Conservation (phyloP, 2,113 vertebrate species). For the Cheilinus undulatus region DNA sequence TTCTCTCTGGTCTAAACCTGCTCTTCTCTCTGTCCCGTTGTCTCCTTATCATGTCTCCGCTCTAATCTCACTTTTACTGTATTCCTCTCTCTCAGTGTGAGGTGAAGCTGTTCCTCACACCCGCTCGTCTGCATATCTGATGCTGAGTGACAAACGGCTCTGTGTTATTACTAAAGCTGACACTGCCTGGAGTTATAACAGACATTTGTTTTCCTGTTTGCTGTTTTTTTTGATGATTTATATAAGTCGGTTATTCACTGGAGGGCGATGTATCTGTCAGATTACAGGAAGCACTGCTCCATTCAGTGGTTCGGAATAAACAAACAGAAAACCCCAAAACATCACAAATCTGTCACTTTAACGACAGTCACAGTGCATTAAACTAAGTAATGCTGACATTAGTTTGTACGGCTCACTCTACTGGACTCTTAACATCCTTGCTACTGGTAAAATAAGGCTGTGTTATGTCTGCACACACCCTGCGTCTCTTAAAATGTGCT, state of each 20-base stretch:
- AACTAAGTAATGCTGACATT: not conserved
- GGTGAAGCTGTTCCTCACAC: not conserved
- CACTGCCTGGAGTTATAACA: not conserved
- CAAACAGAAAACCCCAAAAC: not conserved
- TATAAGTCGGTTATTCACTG: not conserved
- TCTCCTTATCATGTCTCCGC: no score
- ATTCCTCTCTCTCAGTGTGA: no score
- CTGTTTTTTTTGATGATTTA: not conserved
- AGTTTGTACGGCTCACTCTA: not conserved
- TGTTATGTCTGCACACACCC: not conserved
- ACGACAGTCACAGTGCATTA: not conserved
- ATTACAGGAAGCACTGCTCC: not conserved
- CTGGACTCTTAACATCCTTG: not conserved
- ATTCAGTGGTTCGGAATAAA: not conserved
- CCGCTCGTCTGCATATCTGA: not conserved
- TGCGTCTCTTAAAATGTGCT: not conserved
- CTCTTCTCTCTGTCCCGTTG: no score
- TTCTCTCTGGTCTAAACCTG: no score
- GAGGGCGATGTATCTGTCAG: not conserved
- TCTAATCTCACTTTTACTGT: not conserved
- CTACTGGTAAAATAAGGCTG: not conserved
- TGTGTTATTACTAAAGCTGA: not conserved
- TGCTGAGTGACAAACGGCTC: not conserved
- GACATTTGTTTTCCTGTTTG: not conserved
- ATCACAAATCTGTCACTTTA: not conserved